These are phyloP conservation scores for Dipodomys ordii DNA, from an alignment of 2,113 vertebrate genomes.

Conservation along the genomic window DNA sequence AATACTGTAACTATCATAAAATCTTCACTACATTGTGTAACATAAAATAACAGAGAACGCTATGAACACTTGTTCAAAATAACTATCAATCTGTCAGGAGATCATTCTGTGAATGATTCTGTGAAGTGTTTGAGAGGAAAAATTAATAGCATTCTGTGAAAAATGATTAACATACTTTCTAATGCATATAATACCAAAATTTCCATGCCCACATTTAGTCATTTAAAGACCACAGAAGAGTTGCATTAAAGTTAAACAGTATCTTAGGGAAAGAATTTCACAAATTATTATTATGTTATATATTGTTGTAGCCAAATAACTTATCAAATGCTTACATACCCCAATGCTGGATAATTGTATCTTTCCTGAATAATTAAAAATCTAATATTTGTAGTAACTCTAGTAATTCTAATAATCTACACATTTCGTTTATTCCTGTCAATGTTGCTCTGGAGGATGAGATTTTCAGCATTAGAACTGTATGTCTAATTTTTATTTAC, in stretches of 20 bases:
- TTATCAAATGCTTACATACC: not conserved
- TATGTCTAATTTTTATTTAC: slow-evolving; percentile 20
- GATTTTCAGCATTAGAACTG: not conserved
- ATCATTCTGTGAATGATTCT: too few species aligned
- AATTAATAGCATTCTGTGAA: not conserved
- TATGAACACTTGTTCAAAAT: not conserved
- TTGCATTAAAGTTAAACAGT: not conserved
- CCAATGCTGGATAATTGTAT: not conserved
- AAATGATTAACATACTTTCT: not conserved
- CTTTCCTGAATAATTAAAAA: slow-evolving; percentile 8
- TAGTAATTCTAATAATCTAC: slow-evolving; percentile 33
- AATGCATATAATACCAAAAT: not conserved
- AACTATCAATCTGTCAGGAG: not conserved
- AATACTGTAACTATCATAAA: not conserved
- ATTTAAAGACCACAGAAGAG: not conserved
- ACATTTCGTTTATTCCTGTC: slow-evolving; percentile 4
- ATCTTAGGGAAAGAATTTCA: not conserved
- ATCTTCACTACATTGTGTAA: not conserved
- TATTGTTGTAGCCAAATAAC: not conserved
- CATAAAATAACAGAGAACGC: not conserved
- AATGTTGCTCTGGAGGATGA: not conserved
- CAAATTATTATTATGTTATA: not conserved
- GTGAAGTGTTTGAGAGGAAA: not conserved
- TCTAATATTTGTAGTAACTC: not conserved
- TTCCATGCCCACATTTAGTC: not conserved